These are phyloP conservation scores for Triops longicaudatus DNA, from an alignment of 1,140 invertebrate genomes.

Conservation along the genomic window DNA sequence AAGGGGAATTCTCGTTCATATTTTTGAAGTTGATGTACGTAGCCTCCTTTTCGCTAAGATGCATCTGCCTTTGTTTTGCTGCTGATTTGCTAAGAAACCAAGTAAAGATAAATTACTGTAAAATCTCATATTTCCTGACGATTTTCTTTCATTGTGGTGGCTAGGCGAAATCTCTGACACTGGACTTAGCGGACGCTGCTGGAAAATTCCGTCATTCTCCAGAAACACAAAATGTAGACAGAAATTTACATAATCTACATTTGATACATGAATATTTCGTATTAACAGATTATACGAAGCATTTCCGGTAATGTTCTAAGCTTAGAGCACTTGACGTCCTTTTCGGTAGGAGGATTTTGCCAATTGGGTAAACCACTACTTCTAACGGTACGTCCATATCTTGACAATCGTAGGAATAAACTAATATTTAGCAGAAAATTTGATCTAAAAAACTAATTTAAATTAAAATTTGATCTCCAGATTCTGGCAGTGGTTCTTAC, in stretches of 20 bases:
- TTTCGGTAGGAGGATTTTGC: neutral
- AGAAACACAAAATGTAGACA: neutral
- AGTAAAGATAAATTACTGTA: neutral
- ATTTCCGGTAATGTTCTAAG: neutral
- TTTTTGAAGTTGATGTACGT: neutral
- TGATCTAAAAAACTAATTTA: too few relatives aligned
- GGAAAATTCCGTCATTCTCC: neutral
- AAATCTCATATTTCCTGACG: too few relatives aligned
- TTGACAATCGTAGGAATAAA: neutral
- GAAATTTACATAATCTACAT: neutral
- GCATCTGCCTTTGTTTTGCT: neutral
- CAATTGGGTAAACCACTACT: neutral
- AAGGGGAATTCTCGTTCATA: neutral
- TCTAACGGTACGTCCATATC: neutral
- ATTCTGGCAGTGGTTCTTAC: neutral
- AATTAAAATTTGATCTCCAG: neutral
- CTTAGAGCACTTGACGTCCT: neutral
- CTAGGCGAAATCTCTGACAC: neutral
- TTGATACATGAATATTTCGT: neutral
- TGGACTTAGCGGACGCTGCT: neutral
- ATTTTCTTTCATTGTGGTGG: too few relatives aligned
- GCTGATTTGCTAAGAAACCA: neutral
- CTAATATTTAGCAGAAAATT: too few relatives aligned
- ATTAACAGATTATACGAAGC: neutral
- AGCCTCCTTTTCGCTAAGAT: neutral